Evolutionary conservation across 2,797 vertebrate species (phyloP).

Genomic region (Tragopan temminckii): DNA sequence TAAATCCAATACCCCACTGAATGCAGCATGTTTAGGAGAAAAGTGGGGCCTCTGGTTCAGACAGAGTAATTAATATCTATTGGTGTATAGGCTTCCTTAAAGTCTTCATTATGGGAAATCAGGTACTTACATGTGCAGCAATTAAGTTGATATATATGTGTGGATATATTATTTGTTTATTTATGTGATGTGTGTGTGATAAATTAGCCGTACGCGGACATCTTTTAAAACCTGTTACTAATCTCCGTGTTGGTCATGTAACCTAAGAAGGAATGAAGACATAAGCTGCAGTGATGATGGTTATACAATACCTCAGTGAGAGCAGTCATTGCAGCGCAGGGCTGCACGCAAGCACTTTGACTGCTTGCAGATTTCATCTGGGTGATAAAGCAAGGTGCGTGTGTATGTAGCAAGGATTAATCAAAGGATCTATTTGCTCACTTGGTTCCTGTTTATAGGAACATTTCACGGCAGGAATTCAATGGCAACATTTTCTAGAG

Average conservation of each 20-base stretch:
- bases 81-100: constrained; percentile 24
- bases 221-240: constrained; percentile 68
- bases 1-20: neutral
- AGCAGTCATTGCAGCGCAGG: neutral
- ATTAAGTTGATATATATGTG: constrained; percentile 68
- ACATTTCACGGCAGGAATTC: neutral
- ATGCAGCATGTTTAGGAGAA: neutral
- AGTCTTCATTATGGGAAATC: constrained; percentile 60
- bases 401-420: neutral
- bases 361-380: neutral
- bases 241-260: constrained; percentile 55
- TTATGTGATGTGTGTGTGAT: constrained; percentile 32
- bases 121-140: constrained; percentile 46
- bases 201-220: constrained; percentile 38
- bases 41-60: constrained; percentile 36
- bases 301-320: neutral
- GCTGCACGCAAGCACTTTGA: neutral
- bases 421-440: neutral
- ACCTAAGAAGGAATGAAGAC: constrained; percentile 53
- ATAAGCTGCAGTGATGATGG: neutral
- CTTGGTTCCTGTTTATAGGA: constrained; percentile 16
- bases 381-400: neutral
- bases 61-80: constrained; percentile 57
- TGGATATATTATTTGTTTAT: constrained; percentile 57
- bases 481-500: neutral